Base-by-base conservation (phyloP, 2,888 invertebrate species). In the Fragum sueziense region DNA sequence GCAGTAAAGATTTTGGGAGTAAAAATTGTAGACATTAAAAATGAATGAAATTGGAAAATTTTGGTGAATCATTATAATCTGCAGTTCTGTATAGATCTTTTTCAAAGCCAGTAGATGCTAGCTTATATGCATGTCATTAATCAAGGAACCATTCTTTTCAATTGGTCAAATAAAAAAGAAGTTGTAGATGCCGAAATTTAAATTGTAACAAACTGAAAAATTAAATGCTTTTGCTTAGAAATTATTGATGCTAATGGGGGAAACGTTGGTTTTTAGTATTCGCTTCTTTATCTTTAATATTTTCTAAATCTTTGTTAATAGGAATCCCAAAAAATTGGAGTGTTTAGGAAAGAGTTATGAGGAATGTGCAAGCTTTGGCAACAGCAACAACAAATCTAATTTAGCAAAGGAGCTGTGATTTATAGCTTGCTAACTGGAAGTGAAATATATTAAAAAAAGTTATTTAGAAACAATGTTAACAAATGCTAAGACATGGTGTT, bases 11-110 rank as follows among this genome's bases (percentile, higher is more conserved):
- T 47, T 25, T 57, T 22, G 14, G 20, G 61, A 17, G n/a, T n/a
- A n/a, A n/a, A n/a, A n/a, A n/a, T n/a, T n/a, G n/a, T 33, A 61
- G 33, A 7, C 20, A 33, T 33, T 14, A 20, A 20, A 57, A 57
- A 22, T 17, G 29, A 14, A 7, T 57, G 57, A 47, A 14, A n/a
- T 47, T 20, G 14, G 14, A n/a, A 20, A 27, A 69, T 29, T 47
- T 70, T 57, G 31, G 6, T 33, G 1, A n/a, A 73, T 70, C 59
- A 78, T 78, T 61, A n/a, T n/a, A n/a, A n/a, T n/a, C n/a, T n/a
- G n/a, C n/a, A n/a, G n/a, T n/a, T n/a, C n/a, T n/a, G n/a, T n/a
- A n/a, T n/a, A n/a, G n/a, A n/a, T n/a, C n/a, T n/a, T n/a, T n/a
- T n/a, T n/a, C n/a, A n/a, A n/a, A n/a, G n/a, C n/a, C n/a, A n/a